These are phyloP conservation scores for Lagenorhynchus albirostris DNA, from an alignment of 2,113 vertebrate species.

Conservation along the genomic window DNA sequence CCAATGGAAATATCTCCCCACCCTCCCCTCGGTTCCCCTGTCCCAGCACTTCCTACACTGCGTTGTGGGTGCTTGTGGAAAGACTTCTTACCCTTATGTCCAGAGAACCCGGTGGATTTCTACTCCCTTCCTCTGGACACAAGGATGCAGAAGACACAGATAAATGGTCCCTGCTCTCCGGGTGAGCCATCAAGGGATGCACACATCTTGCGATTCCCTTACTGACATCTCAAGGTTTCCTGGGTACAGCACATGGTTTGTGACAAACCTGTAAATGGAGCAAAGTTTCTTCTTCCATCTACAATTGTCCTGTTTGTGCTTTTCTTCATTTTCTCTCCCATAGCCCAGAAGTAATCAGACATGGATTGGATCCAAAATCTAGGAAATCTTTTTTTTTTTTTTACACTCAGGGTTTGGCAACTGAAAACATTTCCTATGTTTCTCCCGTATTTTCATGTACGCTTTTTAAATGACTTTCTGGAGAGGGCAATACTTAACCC, in stretches of 20 bases:
- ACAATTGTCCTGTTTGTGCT: not conserved
- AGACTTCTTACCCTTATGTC: not conserved
- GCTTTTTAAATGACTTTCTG: not conserved
- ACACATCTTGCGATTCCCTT: not conserved
- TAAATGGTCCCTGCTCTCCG: not conserved
- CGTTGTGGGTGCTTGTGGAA: fast-evolving
- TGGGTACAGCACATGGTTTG: not conserved
- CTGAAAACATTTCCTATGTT: not conserved
- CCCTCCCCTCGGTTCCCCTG: fast-evolving
- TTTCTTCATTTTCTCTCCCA: not conserved
- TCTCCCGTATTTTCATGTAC: not conserved
- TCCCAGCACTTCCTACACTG: not conserved
- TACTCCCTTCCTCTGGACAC: not conserved
- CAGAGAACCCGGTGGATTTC: not conserved
- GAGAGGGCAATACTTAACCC: not conserved
- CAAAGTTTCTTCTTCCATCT: not conserved
- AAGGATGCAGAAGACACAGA: not conserved
- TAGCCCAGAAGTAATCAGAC: not conserved
- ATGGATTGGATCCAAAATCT: not conserved
- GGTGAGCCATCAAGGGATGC: not conserved
- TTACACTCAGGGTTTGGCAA: not conserved
- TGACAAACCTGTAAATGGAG: not conserved
- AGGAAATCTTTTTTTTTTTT: not conserved
- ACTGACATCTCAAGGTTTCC: not conserved
- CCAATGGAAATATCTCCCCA: not conserved